phyloP scores from a whole-genome alignment of 2,888 invertebrate genomes.

The Leptinotarsa tumamoca region DNA sequence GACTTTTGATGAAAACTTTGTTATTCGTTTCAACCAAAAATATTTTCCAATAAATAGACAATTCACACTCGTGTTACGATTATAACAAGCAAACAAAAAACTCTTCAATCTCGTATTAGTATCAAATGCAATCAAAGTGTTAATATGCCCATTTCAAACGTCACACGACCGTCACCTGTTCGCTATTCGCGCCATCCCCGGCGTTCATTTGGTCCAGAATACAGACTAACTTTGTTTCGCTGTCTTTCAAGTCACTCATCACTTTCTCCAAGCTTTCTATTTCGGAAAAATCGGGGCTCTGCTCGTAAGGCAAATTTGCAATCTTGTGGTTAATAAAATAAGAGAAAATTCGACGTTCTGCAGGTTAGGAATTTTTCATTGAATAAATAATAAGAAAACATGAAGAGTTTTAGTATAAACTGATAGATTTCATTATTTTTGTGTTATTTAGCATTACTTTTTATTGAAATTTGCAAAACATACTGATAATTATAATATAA shows the following conservation, averaged over 20 bases:
- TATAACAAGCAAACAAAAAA: neutral
- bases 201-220: conserved; percentile 66
- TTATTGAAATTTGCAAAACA: too few species aligned
- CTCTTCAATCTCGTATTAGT: conserved; percentile 9
- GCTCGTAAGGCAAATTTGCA: conserved; percentile 38
- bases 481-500: too few species aligned
- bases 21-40: too few species aligned
- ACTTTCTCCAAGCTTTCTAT: conserved; percentile 74
- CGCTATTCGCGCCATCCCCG: neutral
- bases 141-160: conserved; percentile 9
- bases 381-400: neutral
- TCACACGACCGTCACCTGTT: conserved; percentile 17
- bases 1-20: neutral
- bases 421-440: too few species aligned
- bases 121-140: neutral
- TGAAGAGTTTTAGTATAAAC: too few species aligned
- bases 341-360: neutral
- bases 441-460: too few species aligned
- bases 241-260: conserved; percentile 77
- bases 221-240: conserved; percentile 75
- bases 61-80: neutral
- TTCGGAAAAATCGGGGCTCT: conserved; percentile 58
- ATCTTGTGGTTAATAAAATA: conserved; percentile 16
- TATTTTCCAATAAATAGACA: neutral
- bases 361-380: neutral